phyloP scores from a whole-genome alignment of 2,888 invertebrate genomes.

The Mechanitis mazaeus region DNA sequence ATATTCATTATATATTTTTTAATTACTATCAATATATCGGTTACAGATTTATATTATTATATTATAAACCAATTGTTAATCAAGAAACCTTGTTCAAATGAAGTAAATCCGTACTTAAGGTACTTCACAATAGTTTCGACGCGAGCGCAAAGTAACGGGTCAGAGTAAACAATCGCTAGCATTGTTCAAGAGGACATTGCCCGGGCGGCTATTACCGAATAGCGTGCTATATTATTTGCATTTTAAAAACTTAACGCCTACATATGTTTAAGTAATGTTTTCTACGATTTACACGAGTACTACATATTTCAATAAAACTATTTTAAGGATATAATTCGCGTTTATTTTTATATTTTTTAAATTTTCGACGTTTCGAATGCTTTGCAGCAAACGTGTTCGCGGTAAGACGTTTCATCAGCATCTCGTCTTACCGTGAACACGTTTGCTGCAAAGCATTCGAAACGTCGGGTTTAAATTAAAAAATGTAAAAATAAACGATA shows the following conservation, averaged over 20 bases:
- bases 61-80: neutral
- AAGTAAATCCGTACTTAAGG: neutral
- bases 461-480: too few relatives aligned
- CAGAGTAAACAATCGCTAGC: slow-evolving; percentile 67
- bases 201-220: slow-evolving; percentile 35
- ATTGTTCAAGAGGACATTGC: slow-evolving; percentile 55
- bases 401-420: too few relatives aligned
- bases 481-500: too few relatives aligned
- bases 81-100: neutral
- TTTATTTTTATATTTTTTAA: too few relatives aligned
- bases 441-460: too few relatives aligned
- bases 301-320: too few relatives aligned
- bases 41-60: too few relatives aligned
- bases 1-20: neutral
- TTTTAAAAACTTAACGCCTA: slow-evolving; percentile 8
- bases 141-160: slow-evolving; percentile 41
- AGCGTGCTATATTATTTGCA: slow-evolving; percentile 13
- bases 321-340: neutral
- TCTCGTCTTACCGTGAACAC: too few relatives aligned
- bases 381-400: too few relatives aligned
- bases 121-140: neutral
- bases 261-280: neutral
- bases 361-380: too few relatives aligned
- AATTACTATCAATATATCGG: neutral
- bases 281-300: too few relatives aligned